Percentiles rank a stretch among this genome's conserved stretches.
Evolutionary conservation across 2,797 vertebrate genomes (phyloP).

Genomic region (Brachyalestes nurse): DNA sequence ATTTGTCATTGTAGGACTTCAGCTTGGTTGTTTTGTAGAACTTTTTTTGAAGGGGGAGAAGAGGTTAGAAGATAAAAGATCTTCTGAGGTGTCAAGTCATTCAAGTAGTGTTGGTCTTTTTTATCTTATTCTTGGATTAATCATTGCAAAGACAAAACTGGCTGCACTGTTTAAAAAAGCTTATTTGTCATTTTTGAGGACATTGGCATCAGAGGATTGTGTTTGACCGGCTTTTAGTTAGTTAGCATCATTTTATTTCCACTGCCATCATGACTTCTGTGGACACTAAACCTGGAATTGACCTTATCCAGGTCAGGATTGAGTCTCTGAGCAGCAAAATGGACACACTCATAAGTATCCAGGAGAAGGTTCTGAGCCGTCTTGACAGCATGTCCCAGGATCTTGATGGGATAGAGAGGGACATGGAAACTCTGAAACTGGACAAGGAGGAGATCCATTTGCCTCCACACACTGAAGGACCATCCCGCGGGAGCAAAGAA

Average conservation of each 20-base stretch:
- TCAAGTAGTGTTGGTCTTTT: background rate
- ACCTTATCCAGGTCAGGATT: conserved; percentile 82
- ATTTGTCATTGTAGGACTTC: conserved; percentile 41
- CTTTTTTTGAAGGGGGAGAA: conserved; percentile 36
- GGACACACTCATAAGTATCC: conserved; percentile 84
- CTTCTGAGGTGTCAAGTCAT: background rate
- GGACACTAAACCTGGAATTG: conserved; percentile 73
- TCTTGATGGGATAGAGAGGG: conserved; percentile 81
- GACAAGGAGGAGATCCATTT: conserved; percentile 79
- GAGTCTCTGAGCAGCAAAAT: conserved; percentile 87
- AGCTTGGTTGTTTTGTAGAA: conserved; percentile 35
- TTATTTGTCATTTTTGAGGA: conserved; percentile 54
- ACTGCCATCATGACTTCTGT: conserved; percentile 70
- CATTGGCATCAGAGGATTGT: conserved; percentile 41
- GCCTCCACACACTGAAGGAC: conserved; percentile 61
- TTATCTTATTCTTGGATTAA: background rate
- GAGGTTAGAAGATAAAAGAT: background rate
- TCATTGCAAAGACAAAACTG: conserved; percentile 62
- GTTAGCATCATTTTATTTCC: conserved; percentile 47
- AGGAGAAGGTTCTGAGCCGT: conserved; percentile 85
- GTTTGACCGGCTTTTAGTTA: conserved; percentile 38
- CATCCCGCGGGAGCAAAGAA: conserved; percentile 62
- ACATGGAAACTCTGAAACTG: conserved; percentile 80
- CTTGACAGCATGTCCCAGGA: conserved; percentile 86
- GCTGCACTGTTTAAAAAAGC: conserved; percentile 37